Evolutionary conservation across 2,113 vertebrate genomes (phyloP).

Genomic region (Microcebus griseorufus): DNA sequence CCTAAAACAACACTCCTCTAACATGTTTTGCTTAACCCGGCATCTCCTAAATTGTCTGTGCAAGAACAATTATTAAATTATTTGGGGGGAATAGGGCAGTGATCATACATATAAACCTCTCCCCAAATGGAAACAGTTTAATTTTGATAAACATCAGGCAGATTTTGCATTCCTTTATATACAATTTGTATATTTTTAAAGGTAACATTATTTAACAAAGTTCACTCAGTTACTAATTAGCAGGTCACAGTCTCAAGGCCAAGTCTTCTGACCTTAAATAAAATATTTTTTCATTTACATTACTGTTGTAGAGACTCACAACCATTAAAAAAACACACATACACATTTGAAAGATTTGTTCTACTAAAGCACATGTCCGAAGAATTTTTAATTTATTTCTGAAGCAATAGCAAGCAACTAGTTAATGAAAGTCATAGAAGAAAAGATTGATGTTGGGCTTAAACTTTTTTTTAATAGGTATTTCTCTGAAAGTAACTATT

Average conservation of each 20-base stretch:
- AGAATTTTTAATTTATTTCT: background rate
- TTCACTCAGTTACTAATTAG: background rate
- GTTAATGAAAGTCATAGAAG: background rate
- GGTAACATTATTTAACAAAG: background rate
- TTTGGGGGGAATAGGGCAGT: accelerated
- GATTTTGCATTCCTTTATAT: background rate
- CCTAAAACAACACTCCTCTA: background rate
- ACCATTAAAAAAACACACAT: background rate
- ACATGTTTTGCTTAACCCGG: background rate
- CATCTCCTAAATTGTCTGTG: background rate
- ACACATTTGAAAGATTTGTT: background rate
- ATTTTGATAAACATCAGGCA: background rate
- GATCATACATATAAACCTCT: background rate
- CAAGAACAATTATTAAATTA: background rate
- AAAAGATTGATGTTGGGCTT: background rate
- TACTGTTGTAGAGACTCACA: background rate
- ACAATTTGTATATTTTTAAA: background rate
- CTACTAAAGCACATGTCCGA: background rate
- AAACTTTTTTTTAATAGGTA: background rate
- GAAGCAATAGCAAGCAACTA: background rate
- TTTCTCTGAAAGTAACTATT: background rate
- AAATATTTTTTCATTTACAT: background rate
- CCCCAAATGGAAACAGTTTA: background rate
- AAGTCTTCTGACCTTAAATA: background rate
- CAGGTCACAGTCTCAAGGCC: background rate